Evolutionary conservation across 2,797 vertebrate genomes (phyloP), one percentile per base, ranked within the genome.

Genomic region (Pantherophis alleghaniensis): DNA sequence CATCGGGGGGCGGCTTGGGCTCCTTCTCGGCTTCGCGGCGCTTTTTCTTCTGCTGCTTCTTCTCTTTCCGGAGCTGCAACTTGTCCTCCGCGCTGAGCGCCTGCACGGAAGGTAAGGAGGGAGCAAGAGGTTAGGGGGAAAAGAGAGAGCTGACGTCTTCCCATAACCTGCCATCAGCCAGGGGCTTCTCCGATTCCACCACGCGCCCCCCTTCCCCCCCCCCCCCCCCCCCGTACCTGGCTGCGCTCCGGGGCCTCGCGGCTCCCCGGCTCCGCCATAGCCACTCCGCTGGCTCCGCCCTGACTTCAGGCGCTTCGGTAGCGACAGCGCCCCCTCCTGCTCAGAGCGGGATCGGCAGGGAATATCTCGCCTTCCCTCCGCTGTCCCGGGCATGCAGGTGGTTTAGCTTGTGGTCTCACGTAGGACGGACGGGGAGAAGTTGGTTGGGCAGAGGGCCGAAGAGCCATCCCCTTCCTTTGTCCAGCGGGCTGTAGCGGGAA

Each of bases 41-140:
- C 51, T 37, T 69, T 51, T 26, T 60, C 57, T 63, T 63, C 60
- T 51, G 42, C n/a, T 90, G 89, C 47, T 63, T 61, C 83, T 90
- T 90, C 63, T 90, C 89, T 69, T 37, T 74, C 24, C 89, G 89
- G 26, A 87, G 74, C 90, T 86, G 90, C 24, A 51, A 60, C 63
- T 90, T 90, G 51, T 74, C 89, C 63, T 90, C 90, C 53, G 28
- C 28, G 55, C 7, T 56, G 28, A 59, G 56, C 57, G 37, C 20
- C 88, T 47, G 7, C 74, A 47, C 22, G 13, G 57, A 37, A 26
- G 55, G 5, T 7, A n/a, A 32, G 56, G n/a, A 59, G 87, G 10
- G 11, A 59, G 20, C 2, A 6, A 7, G 9, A 37, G 51, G 51
- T 1, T 56, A 11, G n/a, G 56, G 55, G 55, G 87, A 2, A 51